These are phyloP conservation scores for Hirundo rustica DNA, from an alignment of 2,797 vertebrate species.

Conservation along the genomic window DNA sequence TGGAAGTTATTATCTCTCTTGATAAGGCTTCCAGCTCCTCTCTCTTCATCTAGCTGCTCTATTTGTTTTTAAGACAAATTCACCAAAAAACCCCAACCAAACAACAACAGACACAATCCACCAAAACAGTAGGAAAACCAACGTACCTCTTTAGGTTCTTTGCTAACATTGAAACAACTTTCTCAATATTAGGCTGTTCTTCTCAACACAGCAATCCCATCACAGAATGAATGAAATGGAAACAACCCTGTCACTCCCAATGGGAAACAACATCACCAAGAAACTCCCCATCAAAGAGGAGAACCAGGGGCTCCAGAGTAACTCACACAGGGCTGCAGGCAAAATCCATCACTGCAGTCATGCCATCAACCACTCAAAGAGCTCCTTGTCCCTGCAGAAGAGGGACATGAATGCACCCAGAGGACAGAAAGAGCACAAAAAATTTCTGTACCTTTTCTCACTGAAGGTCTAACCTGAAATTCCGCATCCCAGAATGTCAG, in stretches of 20 bases:
- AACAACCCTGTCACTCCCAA: background rate
- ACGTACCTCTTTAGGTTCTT: background rate
- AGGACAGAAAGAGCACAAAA: background rate
- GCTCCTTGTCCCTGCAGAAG: background rate
- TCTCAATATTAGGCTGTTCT: background rate
- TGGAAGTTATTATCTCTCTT: background rate
- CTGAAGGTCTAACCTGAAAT: background rate
- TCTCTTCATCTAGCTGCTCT: background rate
- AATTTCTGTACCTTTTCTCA: background rate
- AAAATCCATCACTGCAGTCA: rapidly evolving
- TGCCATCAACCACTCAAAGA: background rate
- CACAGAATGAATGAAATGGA: background rate
- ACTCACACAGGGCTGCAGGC: background rate
- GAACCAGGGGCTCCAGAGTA: background rate
- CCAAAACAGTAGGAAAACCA: background rate
- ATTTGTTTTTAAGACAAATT: background rate
- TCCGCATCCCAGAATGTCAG: background rate
- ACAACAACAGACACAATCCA: background rate
- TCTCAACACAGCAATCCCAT: background rate
- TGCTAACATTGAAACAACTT: background rate
- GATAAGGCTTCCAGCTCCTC: background rate
- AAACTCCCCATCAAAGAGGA: background rate
- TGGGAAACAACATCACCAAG: background rate
- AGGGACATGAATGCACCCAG: rapidly evolving
- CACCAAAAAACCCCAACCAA: rapidly evolving